A percentile compares a stretch with the other conserved stretches of the same genome.
Evolutionary conservation across 2,113 vertebrate genomes (phyloP).

Genomic region (Barbus barbus): DNA sequence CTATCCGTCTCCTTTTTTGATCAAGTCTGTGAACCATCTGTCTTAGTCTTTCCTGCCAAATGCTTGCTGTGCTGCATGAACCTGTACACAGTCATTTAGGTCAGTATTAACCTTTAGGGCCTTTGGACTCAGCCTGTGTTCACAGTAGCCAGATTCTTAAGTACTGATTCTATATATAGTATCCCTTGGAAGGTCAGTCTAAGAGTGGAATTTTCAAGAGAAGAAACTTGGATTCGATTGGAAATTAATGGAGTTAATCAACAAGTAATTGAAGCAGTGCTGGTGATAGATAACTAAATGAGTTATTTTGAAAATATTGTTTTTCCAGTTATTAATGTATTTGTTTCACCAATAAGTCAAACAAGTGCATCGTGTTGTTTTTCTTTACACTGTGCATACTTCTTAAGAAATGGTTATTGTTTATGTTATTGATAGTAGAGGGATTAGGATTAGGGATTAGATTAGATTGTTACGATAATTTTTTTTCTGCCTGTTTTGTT

Average conservation of each 20-base stretch:
- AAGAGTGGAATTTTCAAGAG: neutral
- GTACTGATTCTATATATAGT: constrained; percentile 7
- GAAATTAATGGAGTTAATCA: neutral
- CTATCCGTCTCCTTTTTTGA: constrained; percentile 22
- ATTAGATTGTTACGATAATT: too few species aligned
- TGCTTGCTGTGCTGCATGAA: constrained; percentile 26
- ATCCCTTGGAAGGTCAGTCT: neutral
- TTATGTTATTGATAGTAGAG: too few species aligned
- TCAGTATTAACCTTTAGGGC: constrained; percentile 50
- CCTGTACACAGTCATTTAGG: constrained; percentile 41
- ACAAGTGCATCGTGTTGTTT: too few species aligned
- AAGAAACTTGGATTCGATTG: neutral
- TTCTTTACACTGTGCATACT: neutral
- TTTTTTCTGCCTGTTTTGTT: neutral
- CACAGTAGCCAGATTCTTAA: constrained; percentile 27
- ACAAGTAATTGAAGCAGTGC: neutral
- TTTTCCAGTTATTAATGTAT: neutral
- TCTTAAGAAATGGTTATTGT: neutral
- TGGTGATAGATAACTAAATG: constrained; percentile 16
- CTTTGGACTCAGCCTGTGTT: constrained; percentile 25
- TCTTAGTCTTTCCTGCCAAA: constrained; percentile 42
- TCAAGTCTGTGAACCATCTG: constrained; percentile 65
- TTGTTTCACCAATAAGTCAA: too few species aligned
- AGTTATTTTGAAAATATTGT: neutral
- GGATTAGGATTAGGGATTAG: too few species aligned